phyloP scores from a whole-genome alignment of 1,140 invertebrate species.

The Heliconius eleuchia region DNA sequence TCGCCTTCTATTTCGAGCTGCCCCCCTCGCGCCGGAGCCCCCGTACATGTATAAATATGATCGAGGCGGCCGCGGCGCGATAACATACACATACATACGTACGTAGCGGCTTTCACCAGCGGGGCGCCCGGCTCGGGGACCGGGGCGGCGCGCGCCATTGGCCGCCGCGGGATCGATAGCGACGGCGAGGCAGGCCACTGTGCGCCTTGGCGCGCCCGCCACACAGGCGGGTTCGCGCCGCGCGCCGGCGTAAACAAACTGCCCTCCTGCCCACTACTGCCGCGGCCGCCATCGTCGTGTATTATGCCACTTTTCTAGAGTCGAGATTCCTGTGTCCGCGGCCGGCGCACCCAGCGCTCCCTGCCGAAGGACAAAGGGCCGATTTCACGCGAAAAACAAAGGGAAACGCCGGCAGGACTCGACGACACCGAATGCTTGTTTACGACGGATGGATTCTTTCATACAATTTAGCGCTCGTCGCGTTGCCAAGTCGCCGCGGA shows the following conservation, averaged over 20 bases:
- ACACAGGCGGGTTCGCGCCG: conserved; percentile 48
- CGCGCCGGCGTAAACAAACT: conserved; percentile 75
- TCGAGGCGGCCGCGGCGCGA: conserved; percentile 62
- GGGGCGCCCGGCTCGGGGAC: conserved; percentile 34
- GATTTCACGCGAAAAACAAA: conserved; percentile 76
- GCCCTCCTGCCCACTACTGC: background rate
- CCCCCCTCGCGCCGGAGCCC: conserved; percentile 47
- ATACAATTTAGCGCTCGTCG: conserved; percentile 55
- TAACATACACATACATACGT: conserved; percentile 49
- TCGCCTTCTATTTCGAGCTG: conserved; percentile 75
- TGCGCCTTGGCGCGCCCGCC: conserved; percentile 44
- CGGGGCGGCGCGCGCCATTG: conserved; percentile 76
- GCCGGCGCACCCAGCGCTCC: conserved; percentile 70
- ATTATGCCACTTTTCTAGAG: conserved; percentile 80
- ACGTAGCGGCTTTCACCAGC: conserved; percentile 71
- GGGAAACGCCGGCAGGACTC: conserved; percentile 63
- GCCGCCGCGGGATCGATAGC: conserved; percentile 80
- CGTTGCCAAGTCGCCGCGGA: conserved; percentile 72
- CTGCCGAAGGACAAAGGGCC: conserved; percentile 75
- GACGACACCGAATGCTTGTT: conserved; percentile 55
- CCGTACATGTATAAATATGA: conserved; percentile 44
- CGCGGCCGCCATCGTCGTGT: conserved; percentile 56
- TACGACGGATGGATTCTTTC: conserved; percentile 55
- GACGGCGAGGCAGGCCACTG: conserved; percentile 66
- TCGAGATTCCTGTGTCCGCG: conserved; percentile 74